phyloP scores from a whole-genome alignment of 2,113 vertebrate species.

The Dipodomys merriami region DNA sequence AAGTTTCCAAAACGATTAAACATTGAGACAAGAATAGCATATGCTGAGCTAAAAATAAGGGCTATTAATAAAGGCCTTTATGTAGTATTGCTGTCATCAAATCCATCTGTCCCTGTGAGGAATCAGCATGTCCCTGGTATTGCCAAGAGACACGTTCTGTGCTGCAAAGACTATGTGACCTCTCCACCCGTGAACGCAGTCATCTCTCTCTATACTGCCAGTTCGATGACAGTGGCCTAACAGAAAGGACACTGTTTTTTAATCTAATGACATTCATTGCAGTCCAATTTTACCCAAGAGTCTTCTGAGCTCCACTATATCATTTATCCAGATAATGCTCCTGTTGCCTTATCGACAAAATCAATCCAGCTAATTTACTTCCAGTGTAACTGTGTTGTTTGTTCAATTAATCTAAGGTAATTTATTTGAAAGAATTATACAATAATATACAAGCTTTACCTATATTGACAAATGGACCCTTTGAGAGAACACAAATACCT shows the following conservation, averaged over 20 bases:
- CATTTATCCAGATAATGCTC: not conserved
- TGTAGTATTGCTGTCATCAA: constrained; percentile 76
- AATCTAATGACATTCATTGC: not conserved
- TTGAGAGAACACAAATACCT: not conserved
- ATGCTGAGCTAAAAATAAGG: constrained; percentile 81
- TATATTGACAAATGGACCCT: not conserved
- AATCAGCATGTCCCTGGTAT: constrained; percentile 70
- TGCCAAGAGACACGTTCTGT: constrained; percentile 71
- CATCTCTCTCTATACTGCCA: not conserved
- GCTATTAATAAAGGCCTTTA: constrained; percentile 79
- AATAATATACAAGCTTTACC: not conserved
- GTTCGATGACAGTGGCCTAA: not conserved
- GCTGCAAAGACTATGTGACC: constrained; percentile 75
- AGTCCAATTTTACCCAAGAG: not conserved
- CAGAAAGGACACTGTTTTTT: not conserved
- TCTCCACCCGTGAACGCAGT: constrained; percentile 12
- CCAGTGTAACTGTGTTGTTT: not conserved
- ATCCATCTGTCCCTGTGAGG: constrained; percentile 80
- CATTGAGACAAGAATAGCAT: constrained; percentile 82
- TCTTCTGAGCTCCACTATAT: not conserved
- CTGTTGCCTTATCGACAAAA: constrained; percentile 4
- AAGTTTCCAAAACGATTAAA: constrained; percentile 76
- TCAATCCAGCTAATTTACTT: not conserved
- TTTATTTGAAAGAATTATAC: not conserved
- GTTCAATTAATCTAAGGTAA: not conserved